phyloP scores from a whole-genome alignment of 1,140 invertebrate species.

The Polyergus mexicanus region DNA sequence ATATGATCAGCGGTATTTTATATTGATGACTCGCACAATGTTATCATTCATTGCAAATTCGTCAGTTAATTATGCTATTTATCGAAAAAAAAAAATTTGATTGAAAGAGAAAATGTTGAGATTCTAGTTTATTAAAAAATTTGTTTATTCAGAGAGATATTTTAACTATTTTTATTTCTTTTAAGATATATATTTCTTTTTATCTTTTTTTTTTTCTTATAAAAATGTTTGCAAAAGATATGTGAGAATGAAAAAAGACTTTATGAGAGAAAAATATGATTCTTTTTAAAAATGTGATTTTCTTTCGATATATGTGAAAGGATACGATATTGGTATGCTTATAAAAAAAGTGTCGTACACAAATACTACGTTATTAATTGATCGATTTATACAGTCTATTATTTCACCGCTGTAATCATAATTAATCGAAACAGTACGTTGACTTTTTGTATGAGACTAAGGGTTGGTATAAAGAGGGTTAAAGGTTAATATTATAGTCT shows the following conservation, averaged over 20 bases:
- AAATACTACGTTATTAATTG: background rate
- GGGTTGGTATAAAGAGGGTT: background rate
- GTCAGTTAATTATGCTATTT: background rate
- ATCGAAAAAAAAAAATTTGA: slow-evolving; percentile 7
- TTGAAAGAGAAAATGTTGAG: background rate
- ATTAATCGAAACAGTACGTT: background rate
- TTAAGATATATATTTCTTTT: too few species aligned
- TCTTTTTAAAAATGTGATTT: too few species aligned
- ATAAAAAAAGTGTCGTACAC: background rate
- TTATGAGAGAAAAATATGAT: too few species aligned
- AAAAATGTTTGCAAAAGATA: too few species aligned
- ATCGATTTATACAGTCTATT: background rate
- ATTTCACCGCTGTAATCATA: background rate
- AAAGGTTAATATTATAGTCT: slow-evolving; percentile 9
- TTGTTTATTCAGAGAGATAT: background rate
- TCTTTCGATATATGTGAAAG: background rate
- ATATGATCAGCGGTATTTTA: background rate
- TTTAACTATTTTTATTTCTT: too few species aligned
- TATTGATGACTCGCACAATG: background rate
- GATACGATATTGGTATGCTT: background rate
- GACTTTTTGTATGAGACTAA: background rate
- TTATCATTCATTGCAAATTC: background rate
- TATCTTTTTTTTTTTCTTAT: too few species aligned
- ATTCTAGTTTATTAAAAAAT: background rate
- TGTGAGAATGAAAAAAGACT: too few species aligned